Base-by-base conservation (phyloP, 2,797 vertebrate species). In the Capromys pilorides region DNA sequence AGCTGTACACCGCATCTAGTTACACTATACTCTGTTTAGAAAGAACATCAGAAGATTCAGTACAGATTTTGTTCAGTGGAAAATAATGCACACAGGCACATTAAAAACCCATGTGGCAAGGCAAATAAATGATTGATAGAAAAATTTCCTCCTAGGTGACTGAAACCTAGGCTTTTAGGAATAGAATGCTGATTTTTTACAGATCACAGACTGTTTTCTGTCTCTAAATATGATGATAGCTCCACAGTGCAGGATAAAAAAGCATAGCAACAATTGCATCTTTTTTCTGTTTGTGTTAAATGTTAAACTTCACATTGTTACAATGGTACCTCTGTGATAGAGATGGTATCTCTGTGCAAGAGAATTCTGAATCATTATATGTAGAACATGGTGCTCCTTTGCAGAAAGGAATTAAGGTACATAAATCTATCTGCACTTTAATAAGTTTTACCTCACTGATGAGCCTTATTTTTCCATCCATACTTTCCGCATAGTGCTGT, bases 191-290 rank as follows among this genome's bases (percentile, higher is more conserved):
- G 57, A 86, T 80, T 93, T 92, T 41, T 33, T 86, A 33, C 10
- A 79, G 59, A 19, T 8, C 62, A 24, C 19, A 28, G 41, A 49
- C 18, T 77, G 39, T 77, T 95, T 93, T 69, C 39, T 71, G 9
- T 94, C 36, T 81, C 45, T 87, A 84, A 88, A 71, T 73, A 86
- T 90, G 59, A 81, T 90, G 67, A 22, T 78, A 80, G 69, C 54
- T 95, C 67, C 66, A 88, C 96, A n/a, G 88, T 90, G 92, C 59
- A 77, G 83, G 57, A 71, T 79, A 66, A 67, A 80, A 88, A 91
- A 45, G n/a, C 41, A 45, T 62, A 94, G 71, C 21, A 62, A 73
- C 71, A 39, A 12, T 69, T 90, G 26, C 12, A 6, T 73, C 51
- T 59, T 45, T 88, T 77, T 39, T 13, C 8, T 45, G 49, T 91